phyloP scores from a whole-genome alignment of 2,797 vertebrate species.

The Paedocypris micromegethes region DNA sequence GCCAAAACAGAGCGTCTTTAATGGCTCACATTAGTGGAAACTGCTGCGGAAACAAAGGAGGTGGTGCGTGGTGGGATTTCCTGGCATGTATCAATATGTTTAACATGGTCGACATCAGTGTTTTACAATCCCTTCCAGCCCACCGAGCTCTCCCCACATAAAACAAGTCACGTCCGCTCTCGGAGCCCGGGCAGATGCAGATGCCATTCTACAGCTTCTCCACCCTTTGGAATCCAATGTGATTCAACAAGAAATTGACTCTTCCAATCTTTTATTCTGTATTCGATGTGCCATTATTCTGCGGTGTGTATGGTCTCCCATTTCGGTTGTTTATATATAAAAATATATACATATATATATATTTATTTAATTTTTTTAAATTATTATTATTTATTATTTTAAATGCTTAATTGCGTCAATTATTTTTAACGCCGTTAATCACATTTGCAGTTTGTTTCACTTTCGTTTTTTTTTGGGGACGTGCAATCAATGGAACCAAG shows the following conservation, averaged over 20 bases:
- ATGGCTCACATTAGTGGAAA: conserved; percentile 39
- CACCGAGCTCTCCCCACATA: conserved; percentile 57
- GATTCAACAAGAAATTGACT: background rate
- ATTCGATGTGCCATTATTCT: no score
- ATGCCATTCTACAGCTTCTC: conserved; percentile 32
- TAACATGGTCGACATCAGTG: conserved; percentile 59
- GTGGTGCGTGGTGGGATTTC: conserved; percentile 65
- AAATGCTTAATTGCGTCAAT: no score
- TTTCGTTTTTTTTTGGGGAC: no score
- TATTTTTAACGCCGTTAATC: no score
- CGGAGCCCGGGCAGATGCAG: conserved; percentile 62
- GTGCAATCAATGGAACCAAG: no score
- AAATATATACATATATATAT: no score
- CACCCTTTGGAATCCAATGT: conserved; percentile 1
- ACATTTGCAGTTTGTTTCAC: no score
- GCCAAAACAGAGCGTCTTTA: conserved; percentile 37
- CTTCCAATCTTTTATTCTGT: conserved; percentile 1
- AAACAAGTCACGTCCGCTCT: conserved; percentile 67
- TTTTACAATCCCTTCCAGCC: conserved; percentile 64
- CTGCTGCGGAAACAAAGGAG: conserved; percentile 50
- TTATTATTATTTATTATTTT: no score
- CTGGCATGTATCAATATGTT: conserved; percentile 69
- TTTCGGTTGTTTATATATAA: no score
- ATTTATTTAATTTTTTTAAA: no score
- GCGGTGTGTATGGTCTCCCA: no score